Percentiles rank a stretch among this genome's conserved stretches.
phyloP scores from a whole-genome alignment of 2,113 vertebrate species.

The Mystacornis crossleyi region DNA sequence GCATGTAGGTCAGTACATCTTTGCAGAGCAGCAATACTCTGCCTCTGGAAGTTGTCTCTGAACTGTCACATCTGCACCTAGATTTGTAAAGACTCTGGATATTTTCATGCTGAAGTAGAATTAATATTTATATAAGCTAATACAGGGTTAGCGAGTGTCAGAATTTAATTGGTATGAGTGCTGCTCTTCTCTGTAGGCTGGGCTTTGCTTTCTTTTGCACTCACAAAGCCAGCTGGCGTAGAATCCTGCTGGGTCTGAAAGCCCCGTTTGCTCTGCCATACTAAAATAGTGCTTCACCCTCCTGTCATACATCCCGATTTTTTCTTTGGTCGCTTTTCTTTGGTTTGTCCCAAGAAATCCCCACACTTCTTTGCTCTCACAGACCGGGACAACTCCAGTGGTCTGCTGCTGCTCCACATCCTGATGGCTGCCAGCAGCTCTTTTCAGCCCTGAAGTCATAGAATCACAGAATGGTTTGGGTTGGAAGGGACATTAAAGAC shows the following conservation, averaged over 20 bases:
- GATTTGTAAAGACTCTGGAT: neutral
- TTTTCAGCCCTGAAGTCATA: neutral
- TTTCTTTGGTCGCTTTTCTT: neutral
- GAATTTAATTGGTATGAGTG: neutral
- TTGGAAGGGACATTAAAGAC: neutral
- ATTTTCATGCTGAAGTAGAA: neutral
- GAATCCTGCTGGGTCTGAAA: neutral
- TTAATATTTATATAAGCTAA: neutral
- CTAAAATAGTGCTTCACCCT: neutral
- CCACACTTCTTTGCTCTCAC: neutral
- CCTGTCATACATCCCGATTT: neutral
- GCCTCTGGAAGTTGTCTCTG: neutral
- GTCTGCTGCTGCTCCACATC: neutral
- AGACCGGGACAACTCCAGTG: neutral
- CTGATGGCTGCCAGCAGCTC: neutral
- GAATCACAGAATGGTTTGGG: neutral
- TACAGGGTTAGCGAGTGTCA: neutral
- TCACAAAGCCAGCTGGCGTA: neutral
- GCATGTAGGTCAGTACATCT: neutral
- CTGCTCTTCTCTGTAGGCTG: neutral
- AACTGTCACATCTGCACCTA: neutral
- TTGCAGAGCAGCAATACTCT: neutral
- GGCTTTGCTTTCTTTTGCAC: neutral
- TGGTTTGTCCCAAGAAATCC: neutral
- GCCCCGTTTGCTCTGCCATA: neutral